Evolutionary conservation across 2,113 vertebrate species (phyloP).

Genomic region (Phyllostomus discolor): DNA sequence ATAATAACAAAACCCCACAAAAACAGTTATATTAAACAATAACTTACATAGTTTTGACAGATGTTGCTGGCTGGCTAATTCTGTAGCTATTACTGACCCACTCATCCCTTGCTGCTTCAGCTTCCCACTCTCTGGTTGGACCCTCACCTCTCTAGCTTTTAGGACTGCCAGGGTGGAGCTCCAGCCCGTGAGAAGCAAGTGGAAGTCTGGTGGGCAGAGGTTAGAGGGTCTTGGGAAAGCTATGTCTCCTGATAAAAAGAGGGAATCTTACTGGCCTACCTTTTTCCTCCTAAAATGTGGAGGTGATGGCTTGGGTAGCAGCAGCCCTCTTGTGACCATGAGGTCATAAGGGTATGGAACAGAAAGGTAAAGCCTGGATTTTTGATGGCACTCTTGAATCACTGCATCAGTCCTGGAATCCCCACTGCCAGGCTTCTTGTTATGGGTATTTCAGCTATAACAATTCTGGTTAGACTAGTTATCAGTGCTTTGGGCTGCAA

Average conservation of each 20-base stretch:
- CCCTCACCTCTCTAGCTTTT: not conserved
- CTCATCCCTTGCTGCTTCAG: not conserved
- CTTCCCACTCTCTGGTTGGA: not conserved
- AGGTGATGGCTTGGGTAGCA: not conserved
- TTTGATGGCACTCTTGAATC: not conserved
- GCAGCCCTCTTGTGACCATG: not conserved
- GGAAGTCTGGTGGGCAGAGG: not conserved
- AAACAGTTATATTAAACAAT: not conserved
- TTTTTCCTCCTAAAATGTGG: not conserved
- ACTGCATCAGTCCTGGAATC: not conserved
- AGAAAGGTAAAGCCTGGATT: not conserved
- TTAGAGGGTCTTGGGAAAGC: not conserved
- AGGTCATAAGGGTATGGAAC: not conserved
- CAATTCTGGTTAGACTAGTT: not conserved
- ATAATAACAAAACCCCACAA: not conserved
- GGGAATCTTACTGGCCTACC: no score
- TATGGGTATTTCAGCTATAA: not conserved
- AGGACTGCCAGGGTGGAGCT: not conserved
- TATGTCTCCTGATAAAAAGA: not conserved
- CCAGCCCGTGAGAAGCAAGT: not conserved
- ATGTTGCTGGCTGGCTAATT: not conserved
- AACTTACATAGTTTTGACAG: not conserved
- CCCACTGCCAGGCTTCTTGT: not conserved
- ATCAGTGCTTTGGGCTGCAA: not conserved
- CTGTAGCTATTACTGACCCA: not conserved